These are phyloP conservation scores for Eumacrocentrus americanus DNA, from an alignment of 2,888 invertebrate species.

Conservation along the genomic window DNA sequence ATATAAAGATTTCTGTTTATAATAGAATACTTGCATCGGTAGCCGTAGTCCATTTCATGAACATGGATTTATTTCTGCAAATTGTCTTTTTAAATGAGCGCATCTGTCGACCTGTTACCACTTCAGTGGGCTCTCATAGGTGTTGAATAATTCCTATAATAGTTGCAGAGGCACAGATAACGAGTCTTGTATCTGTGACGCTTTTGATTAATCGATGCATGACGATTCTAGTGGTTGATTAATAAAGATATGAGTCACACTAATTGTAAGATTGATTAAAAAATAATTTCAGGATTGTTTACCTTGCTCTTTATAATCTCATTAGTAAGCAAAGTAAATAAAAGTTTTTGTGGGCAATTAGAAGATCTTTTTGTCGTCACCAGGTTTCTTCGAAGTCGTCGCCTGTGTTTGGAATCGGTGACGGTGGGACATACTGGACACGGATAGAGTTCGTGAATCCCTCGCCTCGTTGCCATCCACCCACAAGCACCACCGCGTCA, in stretches of 20 bases:
- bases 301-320: too few species aligned
- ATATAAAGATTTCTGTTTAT: too few species aligned
- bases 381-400: slow-evolving; percentile 39
- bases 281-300: background rate
- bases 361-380: slow-evolving; percentile 29
- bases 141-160: background rate
- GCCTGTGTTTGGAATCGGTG: slow-evolving; percentile 26
- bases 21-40: background rate
- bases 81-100: too few species aligned
- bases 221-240: slow-evolving; percentile 11
- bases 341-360: too few species aligned
- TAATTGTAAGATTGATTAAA: too few species aligned
- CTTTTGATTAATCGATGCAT: slow-evolving; percentile 19
- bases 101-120: too few species aligned
- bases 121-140: too few species aligned
- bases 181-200: slow-evolving; percentile 4
- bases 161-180: background rate
- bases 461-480: slow-evolving; percentile 73
- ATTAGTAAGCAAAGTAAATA: too few species aligned
- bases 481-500: slow-evolving; percentile 74
- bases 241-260: too few species aligned
- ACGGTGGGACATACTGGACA: slow-evolving; percentile 65
- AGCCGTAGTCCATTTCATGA: too few species aligned
- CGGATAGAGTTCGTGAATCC: slow-evolving; percentile 75
- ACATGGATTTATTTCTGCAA: too few species aligned